Percentiles rank a stretch among this genome's conserved stretches.
Evolutionary conservation across 2,888 invertebrate species (phyloP).

Genomic region (Tiliacea aurago): DNA sequence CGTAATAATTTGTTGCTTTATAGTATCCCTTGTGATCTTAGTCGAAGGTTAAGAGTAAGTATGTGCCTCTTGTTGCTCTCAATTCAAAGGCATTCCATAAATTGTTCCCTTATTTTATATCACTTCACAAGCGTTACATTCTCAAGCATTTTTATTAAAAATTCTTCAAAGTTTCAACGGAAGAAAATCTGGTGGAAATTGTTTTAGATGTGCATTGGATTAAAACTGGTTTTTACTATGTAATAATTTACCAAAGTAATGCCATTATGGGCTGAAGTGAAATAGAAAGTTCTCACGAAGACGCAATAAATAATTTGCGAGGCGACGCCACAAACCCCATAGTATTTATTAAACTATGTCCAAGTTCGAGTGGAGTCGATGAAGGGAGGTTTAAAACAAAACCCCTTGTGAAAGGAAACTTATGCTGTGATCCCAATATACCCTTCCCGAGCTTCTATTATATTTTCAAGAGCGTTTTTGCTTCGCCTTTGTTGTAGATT

Average conservation of each 20-base stretch:
- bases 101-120: conserved; percentile 4
- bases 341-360: conserved; percentile 76
- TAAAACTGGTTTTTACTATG: conserved; percentile 33
- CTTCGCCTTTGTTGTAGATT: conserved; percentile 42
- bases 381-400: conserved; percentile 74
- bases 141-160: conserved; percentile 35
- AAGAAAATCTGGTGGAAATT: conserved; percentile 38
- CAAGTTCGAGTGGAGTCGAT: conserved; percentile 63
- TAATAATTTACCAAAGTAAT: conserved; percentile 54
- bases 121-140: conserved; percentile 24
- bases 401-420: conserved; percentile 75
- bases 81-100: conserved; percentile 22
- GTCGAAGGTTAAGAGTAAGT: neutral
- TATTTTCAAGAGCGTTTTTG: conserved; percentile 64
- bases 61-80: conserved; percentile 3
- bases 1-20: neutral
- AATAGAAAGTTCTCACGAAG: conserved; percentile 60
- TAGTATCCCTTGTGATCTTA: neutral
- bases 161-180: conserved; percentile 21
- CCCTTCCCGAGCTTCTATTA: conserved; percentile 68
- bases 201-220: conserved; percentile 51
- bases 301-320: conserved; percentile 71
- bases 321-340: conserved; percentile 61
- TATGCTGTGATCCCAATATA: conserved; percentile 73
- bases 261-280: conserved; percentile 51